phyloP scores from a whole-genome alignment of 2,888 invertebrate genomes.

The Myopa testacea region DNA sequence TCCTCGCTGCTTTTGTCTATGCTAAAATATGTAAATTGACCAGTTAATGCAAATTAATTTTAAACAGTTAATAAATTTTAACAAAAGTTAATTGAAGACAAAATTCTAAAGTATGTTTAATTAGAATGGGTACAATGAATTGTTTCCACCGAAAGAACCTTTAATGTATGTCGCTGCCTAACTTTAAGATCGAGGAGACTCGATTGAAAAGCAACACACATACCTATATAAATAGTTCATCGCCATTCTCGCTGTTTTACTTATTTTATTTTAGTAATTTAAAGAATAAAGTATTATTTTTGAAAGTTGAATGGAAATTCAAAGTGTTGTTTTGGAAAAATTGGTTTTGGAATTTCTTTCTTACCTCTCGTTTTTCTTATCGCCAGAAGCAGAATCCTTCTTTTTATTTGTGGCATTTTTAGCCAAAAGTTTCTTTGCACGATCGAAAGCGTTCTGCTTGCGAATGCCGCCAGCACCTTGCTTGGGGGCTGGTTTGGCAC shows the following conservation, averaged over 20 bases:
- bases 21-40: slow-evolving; percentile 8
- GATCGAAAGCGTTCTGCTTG: slow-evolving; percentile 70
- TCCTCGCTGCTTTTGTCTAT: neutral
- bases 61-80: no score
- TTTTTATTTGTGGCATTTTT: slow-evolving; percentile 70
- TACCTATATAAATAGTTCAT: no score
- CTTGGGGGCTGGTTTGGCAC: slow-evolving; percentile 66
- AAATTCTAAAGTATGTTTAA: no score
- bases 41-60: neutral
- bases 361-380: slow-evolving; percentile 69
- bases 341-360: slow-evolving; percentile 55
- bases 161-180: no score
- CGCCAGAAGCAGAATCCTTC: slow-evolving; percentile 69
- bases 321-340: slow-evolving; percentile 50
- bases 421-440: slow-evolving; percentile 70
- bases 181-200: no score
- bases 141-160: no score
- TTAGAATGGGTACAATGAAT: no score
- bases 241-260: no score
- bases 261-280: no score
- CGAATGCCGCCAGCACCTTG: slow-evolving; percentile 68
- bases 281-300: slow-evolving; percentile 1
- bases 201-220: no score
- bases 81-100: no score
- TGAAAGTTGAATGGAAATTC: slow-evolving; percentile 37